Conservation (phyloP, 2,113 vertebrate species). For the Podarcis cretensis region DNA sequence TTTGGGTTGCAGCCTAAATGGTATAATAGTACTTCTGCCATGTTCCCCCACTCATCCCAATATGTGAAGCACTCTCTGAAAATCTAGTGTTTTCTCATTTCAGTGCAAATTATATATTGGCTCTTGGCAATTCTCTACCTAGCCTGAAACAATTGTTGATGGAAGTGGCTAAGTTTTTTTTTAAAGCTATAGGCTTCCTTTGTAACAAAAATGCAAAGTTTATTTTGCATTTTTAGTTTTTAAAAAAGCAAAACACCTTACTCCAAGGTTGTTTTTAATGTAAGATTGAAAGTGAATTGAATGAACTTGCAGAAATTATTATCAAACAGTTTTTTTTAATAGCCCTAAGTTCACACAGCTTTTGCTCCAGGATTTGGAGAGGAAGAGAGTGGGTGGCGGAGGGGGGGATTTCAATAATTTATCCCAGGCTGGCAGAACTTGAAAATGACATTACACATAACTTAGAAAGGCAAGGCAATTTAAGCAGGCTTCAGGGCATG, state of each 20-base stretch:
- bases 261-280: background rate
- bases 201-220: conserved; percentile 29
- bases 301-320: background rate
- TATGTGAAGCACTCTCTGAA: background rate
- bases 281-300: background rate
- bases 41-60: background rate
- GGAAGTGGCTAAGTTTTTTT: background rate
- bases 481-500: background rate
- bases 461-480: background rate
- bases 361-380: background rate
- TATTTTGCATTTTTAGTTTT: background rate
- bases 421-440: background rate
- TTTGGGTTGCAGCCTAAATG: background rate
- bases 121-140: background rate
- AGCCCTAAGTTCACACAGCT: background rate
- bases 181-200: conserved; percentile 7
- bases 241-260: background rate
- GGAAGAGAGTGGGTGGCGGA: background rate
- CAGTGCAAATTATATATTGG: background rate
- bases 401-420: background rate
- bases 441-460: background rate
- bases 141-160: background rate
- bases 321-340: conserved; percentile 10
- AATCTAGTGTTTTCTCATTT: background rate
- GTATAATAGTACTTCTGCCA: background rate